Evolutionary conservation across 1,140 invertebrate species (phyloP), one percentile per base, ranked within the genome.

Genomic region (Drosophila guanche): DNA sequence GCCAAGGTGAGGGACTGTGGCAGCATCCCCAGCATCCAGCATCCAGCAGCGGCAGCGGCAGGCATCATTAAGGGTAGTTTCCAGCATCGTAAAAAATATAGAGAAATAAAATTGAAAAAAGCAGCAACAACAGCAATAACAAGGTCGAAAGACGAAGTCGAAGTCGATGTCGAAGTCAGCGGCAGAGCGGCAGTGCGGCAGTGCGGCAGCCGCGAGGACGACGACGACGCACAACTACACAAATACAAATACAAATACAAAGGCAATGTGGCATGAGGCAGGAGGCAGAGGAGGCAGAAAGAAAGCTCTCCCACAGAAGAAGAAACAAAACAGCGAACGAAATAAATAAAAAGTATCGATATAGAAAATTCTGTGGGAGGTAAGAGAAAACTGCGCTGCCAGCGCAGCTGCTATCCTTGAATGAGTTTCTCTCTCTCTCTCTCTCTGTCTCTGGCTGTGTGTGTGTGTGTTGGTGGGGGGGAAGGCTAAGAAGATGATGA

Each of bases 41-140:
- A n/a, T 29, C 27, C 27, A 29, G 27, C 27, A 6, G 58, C 42
- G 27, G 57, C 66, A 80, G 78, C 57, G 79, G 65, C 63, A 65
- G 60, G 77, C 83, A 88, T 86, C 81, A 86, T 86, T 86, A 86
- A 88, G 81, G 81, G 81, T 86, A 86, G 81, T 86, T 86, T 86
- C 65, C 54, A 86, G 74, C 78, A 75, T 86, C 83, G 81, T 81
- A 86, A 86, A 88, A 76, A 86, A 85, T 80, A 86, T 86, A 86
- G 81, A 86, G 81, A 86, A 86, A 85, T 86, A 77, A 80, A 85
- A 86, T 80, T 86, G 62, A 80, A 85, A 85, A 85, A 80, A 76
- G 70, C 57, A 52, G 23, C 20, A 46, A 12, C 43, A 66, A 57
- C 20, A 61, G 46, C 45, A 65, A 48, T 47, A 75, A 71, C 54